Base-by-base conservation (phyloP, 1,140 invertebrate species). In the Stenopsyche tienmushanensis region DNA sequence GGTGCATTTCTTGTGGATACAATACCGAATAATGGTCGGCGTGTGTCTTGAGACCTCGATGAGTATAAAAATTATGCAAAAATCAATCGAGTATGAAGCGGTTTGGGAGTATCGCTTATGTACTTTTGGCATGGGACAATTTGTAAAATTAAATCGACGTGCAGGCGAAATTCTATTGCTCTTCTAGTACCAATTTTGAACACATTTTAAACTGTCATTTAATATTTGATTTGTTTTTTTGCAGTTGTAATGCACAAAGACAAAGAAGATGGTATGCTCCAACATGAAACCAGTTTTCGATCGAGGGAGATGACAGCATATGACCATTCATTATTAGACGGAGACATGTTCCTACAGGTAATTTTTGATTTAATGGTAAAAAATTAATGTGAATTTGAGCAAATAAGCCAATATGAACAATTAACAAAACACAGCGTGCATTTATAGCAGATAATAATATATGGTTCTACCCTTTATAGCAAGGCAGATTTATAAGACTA, bases 311-410 rank as follows among this genome's bases (percentile, higher is more conserved):
- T 94, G 73, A 86, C 90, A 45, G 88, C 91, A 42, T 94, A 93
- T 77, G 92, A 94, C 72, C 93, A 95, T 79, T 87, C 90, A 72
- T 87, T 94, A 78, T 85, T 95, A 66, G 93, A 96, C 78, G 93
- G 93, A 63, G 93, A 96, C 83, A 93, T 94, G 88, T 96, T 96
- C 83, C 84, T 96, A 72, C 93, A 96, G 90, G 93, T 96, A 82
- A 85, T 52, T 25, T 7, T 39, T 39, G 34, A 7, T 13, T 15
- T 44, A 44, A 44, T 17, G 18, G 18, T 44, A 39, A 7, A 13
- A 39, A 39, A 39, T 8, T 15, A 44, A 44, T 15, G 13, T 3
- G 41, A 44, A 15, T 44, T 44, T 15, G 3, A 2, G n/a, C n/a
- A n/a, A n/a, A n/a, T n/a, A n/a, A n/a, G n/a, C n/a, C n/a, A n/a